These are phyloP conservation scores for Bubo blakistoni DNA, from an alignment of 2,113 vertebrate species.

Conservation along the genomic window DNA sequence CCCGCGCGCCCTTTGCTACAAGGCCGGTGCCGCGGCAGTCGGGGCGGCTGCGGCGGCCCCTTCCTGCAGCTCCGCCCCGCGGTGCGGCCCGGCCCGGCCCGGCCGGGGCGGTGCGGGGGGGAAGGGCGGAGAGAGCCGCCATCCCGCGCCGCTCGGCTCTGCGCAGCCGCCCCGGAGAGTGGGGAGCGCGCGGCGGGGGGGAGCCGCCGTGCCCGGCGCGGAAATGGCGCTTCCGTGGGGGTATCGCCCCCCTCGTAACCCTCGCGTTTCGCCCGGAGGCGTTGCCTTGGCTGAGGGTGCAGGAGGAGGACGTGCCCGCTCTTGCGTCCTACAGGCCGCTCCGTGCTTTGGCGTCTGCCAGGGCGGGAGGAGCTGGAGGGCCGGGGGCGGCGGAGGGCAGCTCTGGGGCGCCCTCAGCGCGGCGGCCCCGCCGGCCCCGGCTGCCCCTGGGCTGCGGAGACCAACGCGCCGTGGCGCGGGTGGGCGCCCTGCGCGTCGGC, in stretches of 20 bases:
- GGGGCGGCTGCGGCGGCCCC: rapidly evolving
- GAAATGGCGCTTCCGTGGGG: rapidly evolving
- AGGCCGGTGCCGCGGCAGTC: rapidly evolving
- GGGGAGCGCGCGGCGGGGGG: rapidly evolving
- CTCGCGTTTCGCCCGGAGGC: rapidly evolving
- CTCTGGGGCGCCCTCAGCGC: too few relatives aligned
- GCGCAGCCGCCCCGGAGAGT: neutral
- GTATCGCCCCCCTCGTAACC: rapidly evolving
- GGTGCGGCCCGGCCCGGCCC: neutral
- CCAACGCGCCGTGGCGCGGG: rapidly evolving
- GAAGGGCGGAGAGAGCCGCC: neutral
- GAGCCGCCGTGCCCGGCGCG: rapidly evolving
- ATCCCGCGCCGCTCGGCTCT: neutral
- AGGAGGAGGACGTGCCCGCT: rapidly evolving
- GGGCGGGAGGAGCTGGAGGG: neutral
- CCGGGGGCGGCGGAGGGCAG: neutral
- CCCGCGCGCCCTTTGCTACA: rapidly evolving
- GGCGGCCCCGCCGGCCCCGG: too few relatives aligned
- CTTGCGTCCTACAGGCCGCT: rapidly evolving
- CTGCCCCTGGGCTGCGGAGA: neutral
- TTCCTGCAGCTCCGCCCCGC: neutral
- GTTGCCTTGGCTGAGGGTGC: rapidly evolving
- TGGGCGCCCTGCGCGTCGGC: rapidly evolving
- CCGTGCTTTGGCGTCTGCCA: neutral
- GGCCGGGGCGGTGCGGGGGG: neutral